A percentile compares a stretch with the other conserved stretches of the same genome.
Conservation (phyloP, 2,797 vertebrate genomes). For the Microctenopoma lineatum region DNA sequence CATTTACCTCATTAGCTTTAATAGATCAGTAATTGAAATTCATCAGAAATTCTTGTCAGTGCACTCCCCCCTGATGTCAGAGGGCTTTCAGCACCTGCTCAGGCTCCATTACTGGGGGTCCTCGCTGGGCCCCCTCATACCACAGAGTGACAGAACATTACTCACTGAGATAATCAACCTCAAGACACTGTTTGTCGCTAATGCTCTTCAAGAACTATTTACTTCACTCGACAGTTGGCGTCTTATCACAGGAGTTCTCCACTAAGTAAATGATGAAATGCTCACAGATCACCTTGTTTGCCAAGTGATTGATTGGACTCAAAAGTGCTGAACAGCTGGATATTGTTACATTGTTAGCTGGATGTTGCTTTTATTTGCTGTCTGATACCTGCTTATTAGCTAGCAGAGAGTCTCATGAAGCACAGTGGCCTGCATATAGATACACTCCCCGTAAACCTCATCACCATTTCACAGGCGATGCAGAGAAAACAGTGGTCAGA, state of each 20-base stretch:
- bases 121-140: conserved; percentile 89
- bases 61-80: conserved; percentile 89
- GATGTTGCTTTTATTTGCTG: conserved; percentile 43
- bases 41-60: conserved; percentile 95
- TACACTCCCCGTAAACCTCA: conserved; percentile 2
- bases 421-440: conserved; percentile 3
- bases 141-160: conserved; percentile 93
- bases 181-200: conserved; percentile 84
- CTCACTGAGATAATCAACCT: conserved; percentile 95
- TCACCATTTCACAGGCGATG: not conserved
- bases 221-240: conserved; percentile 64
- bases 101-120: conserved; percentile 92
- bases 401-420: not conserved
- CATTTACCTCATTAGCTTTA: conserved; percentile 94
- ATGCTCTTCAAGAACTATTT: conserved; percentile 82
- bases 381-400: conserved; percentile 29
- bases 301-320: conserved; percentile 44
- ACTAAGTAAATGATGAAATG: conserved; percentile 46
- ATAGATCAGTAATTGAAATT: conserved; percentile 98
- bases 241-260: conserved; percentile 57
- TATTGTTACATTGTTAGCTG: conserved; percentile 44
- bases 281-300: conserved; percentile 51
- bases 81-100: conserved; percentile 89
- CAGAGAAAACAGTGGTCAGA: not conserved
- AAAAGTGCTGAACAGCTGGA: conserved; percentile 45